phyloP scores from a whole-genome alignment of 1,140 invertebrate species.

The Drosophila simulans region DNA sequence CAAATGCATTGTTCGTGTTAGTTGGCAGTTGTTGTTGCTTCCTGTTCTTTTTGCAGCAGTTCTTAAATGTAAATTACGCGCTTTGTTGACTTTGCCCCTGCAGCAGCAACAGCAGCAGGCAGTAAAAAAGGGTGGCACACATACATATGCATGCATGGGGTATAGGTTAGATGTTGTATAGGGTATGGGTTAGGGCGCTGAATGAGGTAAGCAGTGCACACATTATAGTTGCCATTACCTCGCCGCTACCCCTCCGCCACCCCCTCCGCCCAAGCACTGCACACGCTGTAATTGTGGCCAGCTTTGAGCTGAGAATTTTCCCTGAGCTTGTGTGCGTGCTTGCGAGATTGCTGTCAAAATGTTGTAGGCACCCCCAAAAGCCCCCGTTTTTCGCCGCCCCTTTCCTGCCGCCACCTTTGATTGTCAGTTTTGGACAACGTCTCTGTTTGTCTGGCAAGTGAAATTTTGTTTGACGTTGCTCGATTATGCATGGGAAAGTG shows the following conservation, averaged over 20 bases:
- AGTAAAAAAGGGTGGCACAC: neutral
- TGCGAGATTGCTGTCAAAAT: constrained; percentile 50
- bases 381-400: neutral
- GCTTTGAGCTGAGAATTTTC: constrained; percentile 18
- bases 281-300: constrained; percentile 39
- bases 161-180: neutral
- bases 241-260: neutral
- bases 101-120: constrained; percentile 28
- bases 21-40: constrained; percentile 61
- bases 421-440: constrained; percentile 60
- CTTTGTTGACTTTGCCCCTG: constrained; percentile 73
- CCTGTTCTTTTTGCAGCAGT: constrained; percentile 76
- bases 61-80: constrained; percentile 81
- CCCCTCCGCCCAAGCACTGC: neutral
- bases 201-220: constrained; percentile 32
- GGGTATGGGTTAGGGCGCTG: neutral
- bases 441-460: constrained; percentile 52
- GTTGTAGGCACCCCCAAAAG: constrained; percentile 19
- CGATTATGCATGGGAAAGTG: constrained; percentile 45
- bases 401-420: constrained; percentile 3
- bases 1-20: constrained; percentile 57
- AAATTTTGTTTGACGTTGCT: constrained; percentile 64
- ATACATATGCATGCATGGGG: neutral
- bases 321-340: constrained; percentile 11
- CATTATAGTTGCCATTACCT: constrained; percentile 14